phyloP scores from a whole-genome alignment of 2,888 invertebrate genomes.

The Acanthosoma haemorrhoidale region DNA sequence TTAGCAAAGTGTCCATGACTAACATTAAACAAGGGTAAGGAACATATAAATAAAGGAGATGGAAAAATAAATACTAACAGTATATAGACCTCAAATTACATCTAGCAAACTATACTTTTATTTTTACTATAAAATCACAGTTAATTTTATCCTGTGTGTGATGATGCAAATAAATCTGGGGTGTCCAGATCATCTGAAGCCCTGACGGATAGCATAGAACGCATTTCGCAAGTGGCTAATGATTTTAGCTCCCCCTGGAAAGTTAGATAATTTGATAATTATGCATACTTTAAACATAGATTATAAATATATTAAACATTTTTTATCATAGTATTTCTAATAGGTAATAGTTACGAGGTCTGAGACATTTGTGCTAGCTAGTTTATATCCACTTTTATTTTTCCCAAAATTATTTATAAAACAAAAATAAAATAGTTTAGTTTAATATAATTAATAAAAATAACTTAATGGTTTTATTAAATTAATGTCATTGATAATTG shows the following conservation, averaged over 20 bases:
- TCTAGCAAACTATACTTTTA: not conserved
- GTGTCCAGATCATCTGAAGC: not conserved
- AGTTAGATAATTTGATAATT: not conserved
- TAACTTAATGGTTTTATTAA: no score
- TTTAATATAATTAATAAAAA: no score
- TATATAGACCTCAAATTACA: not conserved
- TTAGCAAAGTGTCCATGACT: no score
- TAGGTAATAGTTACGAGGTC: no score
- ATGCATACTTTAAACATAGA: not conserved
- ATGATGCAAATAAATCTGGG: not conserved
- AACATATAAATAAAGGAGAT: no score
- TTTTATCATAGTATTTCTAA: no score
- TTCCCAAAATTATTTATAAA: no score
- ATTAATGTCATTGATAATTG: not conserved
- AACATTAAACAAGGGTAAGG: no score
- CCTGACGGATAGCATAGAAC: not conserved
- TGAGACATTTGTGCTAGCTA: no score
- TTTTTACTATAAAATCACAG: not conserved
- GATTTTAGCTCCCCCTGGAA: constrained; percentile 22
- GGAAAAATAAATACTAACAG: no score
- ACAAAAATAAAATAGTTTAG: no score
- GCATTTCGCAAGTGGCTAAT: constrained; percentile 16
- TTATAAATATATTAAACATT: not conserved
- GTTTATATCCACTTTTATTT: no score
- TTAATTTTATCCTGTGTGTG: constrained; percentile 9